These are phyloP conservation scores for Stomatorhinus ivindoensis DNA, from an alignment of 2,113 vertebrate genomes.

Conservation along the genomic window DNA sequence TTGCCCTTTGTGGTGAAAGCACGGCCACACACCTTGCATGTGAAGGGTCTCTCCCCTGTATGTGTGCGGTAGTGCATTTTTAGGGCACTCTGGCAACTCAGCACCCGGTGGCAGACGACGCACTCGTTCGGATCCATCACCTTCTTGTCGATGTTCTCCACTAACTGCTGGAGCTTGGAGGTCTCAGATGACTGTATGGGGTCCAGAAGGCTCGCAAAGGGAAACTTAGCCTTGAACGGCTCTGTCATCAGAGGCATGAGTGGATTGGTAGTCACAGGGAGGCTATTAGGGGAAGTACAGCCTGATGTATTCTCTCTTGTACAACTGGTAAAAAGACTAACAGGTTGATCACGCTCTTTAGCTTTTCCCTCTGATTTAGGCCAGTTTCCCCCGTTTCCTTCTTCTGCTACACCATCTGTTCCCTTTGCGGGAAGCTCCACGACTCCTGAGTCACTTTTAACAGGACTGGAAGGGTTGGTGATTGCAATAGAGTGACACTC, in stretches of 20 bases:
- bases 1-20: conserved; percentile 83
- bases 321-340: conserved; percentile 30
- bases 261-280: conserved; percentile 53
- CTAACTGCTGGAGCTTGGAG: conserved; percentile 72
- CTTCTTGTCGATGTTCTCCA: conserved; percentile 78
- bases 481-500: conserved; percentile 63
- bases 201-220: conserved; percentile 66
- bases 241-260: conserved; percentile 71
- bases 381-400: conserved; percentile 45
- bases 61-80: conserved; percentile 80
- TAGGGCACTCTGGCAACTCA: conserved; percentile 74
- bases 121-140: conserved; percentile 70
- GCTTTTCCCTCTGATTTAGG: conserved; percentile 48
- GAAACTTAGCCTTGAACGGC: conserved; percentile 73
- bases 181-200: conserved; percentile 67
- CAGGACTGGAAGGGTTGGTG: conserved; percentile 62
- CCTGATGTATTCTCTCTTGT: conserved; percentile 37
- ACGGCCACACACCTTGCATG: conserved; percentile 74
- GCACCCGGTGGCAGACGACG: conserved; percentile 71
- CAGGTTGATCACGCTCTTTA: conserved; percentile 48
- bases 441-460: conserved; percentile 61
- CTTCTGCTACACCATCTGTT: conserved; percentile 50
- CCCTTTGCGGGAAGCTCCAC: conserved; percentile 53
- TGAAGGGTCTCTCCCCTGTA: conserved; percentile 74
- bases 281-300: conserved; percentile 13